Evolutionary conservation across 2,797 vertebrate genomes (phyloP), one percentile per base, ranked within the genome.

Genomic region (Enteromius treurensis): DNA sequence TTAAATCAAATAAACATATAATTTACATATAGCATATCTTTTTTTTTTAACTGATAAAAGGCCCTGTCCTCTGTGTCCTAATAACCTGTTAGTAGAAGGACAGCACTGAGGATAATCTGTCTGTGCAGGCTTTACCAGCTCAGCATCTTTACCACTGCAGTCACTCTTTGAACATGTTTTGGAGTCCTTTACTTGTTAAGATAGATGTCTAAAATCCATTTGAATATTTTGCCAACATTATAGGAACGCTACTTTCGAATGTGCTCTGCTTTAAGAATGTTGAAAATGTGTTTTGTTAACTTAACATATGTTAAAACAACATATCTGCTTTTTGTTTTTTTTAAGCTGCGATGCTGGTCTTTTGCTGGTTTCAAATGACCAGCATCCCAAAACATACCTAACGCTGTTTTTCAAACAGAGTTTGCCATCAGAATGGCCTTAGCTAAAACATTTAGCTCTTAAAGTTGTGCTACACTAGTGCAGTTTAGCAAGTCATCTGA

Each of bases 401-500:
- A 40, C 40, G 7, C 40, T 40, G 40, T 40, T 40, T 10, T 40
- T 10, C 8, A 8, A 42, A 42, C 40, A 42, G 42, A 9, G 40
- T 42, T 42, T 42, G 40, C 9, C 40, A 11, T 11, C 60, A 19
- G 17, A n/a, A 14, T 69, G 37, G 0, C 23, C 45, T 21, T 53
- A 32, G 8, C 49, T n/a, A 74, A 32, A 51, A 51, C 47, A 37
- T 14, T 8, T 5, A 55, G 2, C 71, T 37, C 19, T 74, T 32
- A n/a, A 74, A 32, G 49, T 34, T 53, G 5, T 60, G 51, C 34
- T 17, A 8, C 8, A 40, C 8, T 32, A 53, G 55, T 14, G 26
- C 23, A 78, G 26, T 47, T 62, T 74, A 49, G 49, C 34, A 68
- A 76, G 73, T 77, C 71, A 76, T 82, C 34, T 76, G 49, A 42